These are phyloP conservation scores for Gopherus flavomarginatus DNA, from an alignment of 2,113 vertebrate genomes.

Conservation along the genomic window DNA sequence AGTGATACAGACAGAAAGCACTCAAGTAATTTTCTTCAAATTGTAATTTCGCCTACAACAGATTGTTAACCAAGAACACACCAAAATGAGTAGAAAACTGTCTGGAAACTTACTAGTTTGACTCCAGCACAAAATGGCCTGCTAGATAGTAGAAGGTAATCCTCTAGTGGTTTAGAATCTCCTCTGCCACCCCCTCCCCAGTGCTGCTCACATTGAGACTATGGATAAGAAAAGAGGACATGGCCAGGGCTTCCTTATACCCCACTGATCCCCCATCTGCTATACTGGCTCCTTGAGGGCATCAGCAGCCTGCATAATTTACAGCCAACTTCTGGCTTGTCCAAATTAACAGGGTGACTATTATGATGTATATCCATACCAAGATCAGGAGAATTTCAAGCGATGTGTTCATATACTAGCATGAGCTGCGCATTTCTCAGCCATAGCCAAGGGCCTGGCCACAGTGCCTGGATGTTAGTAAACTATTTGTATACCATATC, in stretches of 20 bases:
- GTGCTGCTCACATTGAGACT: neutral
- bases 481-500: fast-evolving
- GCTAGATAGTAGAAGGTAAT: neutral
- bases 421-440: neutral
- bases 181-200: neutral
- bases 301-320: neutral
- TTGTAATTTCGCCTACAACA: neutral
- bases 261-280: neutral
- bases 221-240: neutral
- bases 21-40: neutral
- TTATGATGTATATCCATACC: neutral
- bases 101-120: neutral
- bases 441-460: neutral
- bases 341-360: neutral
- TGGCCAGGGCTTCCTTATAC: neutral
- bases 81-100: neutral
- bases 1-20: neutral
- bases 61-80: neutral
- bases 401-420: neutral
- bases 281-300: neutral
- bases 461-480: neutral
- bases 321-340: neutral
- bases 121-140: neutral
- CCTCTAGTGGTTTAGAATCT: neutral
- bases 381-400: neutral